Evolutionary conservation across 2,888 invertebrate species (phyloP).

Genomic region (Hirudinaria manillensis): DNA sequence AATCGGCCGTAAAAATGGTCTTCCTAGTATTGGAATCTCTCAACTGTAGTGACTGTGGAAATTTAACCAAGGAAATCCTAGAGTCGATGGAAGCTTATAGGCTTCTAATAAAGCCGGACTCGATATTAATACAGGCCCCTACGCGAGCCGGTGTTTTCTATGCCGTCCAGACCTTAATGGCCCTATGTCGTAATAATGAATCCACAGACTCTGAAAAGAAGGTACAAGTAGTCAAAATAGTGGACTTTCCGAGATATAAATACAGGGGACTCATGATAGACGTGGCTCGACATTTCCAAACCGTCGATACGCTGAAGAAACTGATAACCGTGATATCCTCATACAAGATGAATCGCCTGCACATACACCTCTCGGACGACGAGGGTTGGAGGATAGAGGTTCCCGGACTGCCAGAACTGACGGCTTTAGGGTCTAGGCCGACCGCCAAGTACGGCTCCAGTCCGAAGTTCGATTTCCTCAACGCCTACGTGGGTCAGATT

Average conservation of each 20-base stretch:
- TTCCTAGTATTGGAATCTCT: too few species aligned
- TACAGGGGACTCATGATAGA: constrained; percentile 48
- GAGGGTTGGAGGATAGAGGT: constrained; percentile 52
- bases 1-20: too few species aligned
- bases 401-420: constrained; percentile 48
- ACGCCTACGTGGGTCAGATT: too few species aligned
- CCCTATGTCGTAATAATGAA: constrained; percentile 12
- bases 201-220: too few species aligned
- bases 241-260: not conserved
- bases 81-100: not conserved
- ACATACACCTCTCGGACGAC: constrained; percentile 51
- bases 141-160: constrained; percentile 32
- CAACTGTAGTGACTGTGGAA: too few species aligned
- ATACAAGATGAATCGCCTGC: constrained; percentile 51
- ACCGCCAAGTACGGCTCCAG: too few species aligned
- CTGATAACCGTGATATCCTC: constrained; percentile 47
- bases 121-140: not conserved
- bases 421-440: constrained; percentile 40
- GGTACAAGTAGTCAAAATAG: too few species aligned
- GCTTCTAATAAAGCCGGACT: not conserved
- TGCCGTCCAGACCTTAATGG: constrained; percentile 33
- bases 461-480: too few species aligned
- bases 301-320: constrained; percentile 22
- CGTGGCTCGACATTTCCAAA: constrained; percentile 48
- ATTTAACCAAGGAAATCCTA: too few species aligned